A percentile compares a stretch with the other conserved stretches of the same genome.
Evolutionary conservation across 2,888 invertebrate species (phyloP).

Genomic region (Drosophila nigritarsus): DNA sequence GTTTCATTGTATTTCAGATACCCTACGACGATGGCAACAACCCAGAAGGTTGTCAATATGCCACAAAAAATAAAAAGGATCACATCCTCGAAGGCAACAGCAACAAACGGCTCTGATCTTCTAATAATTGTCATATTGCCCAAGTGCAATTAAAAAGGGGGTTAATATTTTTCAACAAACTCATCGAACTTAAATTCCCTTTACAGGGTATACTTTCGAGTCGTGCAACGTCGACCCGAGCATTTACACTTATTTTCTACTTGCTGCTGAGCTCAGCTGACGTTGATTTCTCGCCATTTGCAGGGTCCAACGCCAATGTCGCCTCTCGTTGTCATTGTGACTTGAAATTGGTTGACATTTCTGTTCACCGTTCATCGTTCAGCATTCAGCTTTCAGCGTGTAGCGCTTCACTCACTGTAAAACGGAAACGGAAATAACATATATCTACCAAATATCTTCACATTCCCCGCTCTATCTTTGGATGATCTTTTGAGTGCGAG

Average conservation of each 20-base stretch:
- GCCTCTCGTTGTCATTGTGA: conserved; percentile 65
- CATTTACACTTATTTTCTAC: not conserved
- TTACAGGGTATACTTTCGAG: not conserved
- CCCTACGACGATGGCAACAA: conserved; percentile 1
- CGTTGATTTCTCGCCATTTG: conserved; percentile 77
- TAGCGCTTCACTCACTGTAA: not conserved
- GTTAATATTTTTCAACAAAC: not conserved
- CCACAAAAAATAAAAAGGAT: not conserved
- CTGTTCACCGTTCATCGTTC: conserved; percentile 20
- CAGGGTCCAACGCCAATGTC: conserved; percentile 68
- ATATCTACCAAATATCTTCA: conserved; percentile 25
- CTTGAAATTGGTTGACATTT: conserved; percentile 66
- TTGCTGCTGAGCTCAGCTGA: conserved; percentile 56
- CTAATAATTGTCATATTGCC: not conserved
- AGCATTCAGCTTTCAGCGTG: not conserved
- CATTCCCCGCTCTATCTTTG: not conserved
- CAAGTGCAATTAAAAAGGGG: not conserved
- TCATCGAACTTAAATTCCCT: not conserved
- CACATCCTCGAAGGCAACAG: not conserved
- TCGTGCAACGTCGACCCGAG: not conserved
- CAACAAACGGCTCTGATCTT: not conserved
- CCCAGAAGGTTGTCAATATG: not conserved
- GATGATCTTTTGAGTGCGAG: not conserved
- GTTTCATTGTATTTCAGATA: conserved; percentile 54
- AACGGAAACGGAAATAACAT: conserved; percentile 43